Percentiles rank a stretch among this genome's conserved stretches.
Conservation (phyloP, 1,140 invertebrate genomes). For the Hypsibius dujardini region DNA sequence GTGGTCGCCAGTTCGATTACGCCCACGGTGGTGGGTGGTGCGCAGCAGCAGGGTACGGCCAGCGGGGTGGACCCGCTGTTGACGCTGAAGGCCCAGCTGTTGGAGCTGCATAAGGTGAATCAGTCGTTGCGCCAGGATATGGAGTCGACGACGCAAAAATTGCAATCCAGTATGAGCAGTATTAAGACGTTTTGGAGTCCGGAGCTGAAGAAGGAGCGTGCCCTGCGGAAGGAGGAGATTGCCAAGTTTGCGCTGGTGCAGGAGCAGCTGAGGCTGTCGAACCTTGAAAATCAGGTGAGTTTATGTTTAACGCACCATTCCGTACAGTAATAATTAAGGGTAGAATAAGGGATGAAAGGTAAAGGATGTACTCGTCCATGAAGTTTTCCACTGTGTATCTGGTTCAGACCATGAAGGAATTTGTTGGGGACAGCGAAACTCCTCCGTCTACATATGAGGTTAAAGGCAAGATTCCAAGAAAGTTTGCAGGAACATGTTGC, state of each 20-base stretch:
- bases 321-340: too few relatives aligned
- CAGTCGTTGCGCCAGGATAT: slow-evolving; percentile 88
- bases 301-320: too few relatives aligned
- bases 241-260: slow-evolving; percentile 89
- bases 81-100: slow-evolving; percentile 82
- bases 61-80: slow-evolving; percentile 40
- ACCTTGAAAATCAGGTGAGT: slow-evolving; percentile 87
- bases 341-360: too few relatives aligned
- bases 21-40: not conserved
- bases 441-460: too few relatives aligned
- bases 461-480: too few relatives aligned
- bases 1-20: not conserved
- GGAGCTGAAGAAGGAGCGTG: slow-evolving; percentile 91
- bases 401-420: too few relatives aligned
- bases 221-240: slow-evolving; percentile 86
- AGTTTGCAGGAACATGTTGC: too few relatives aligned
- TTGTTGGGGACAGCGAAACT: too few relatives aligned
- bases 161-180: slow-evolving; percentile 95
- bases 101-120: slow-evolving; percentile 82
- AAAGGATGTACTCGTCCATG: too few relatives aligned
- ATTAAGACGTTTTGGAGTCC: slow-evolving; percentile 99
- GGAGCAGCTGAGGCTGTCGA: slow-evolving; percentile 85
- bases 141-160: slow-evolving; percentile 88
- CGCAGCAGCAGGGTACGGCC: not conserved
- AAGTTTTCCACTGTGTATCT: too few relatives aligned